Conservation (phyloP, 2,888 invertebrate genomes). For the Pollenia amentaria region DNA sequence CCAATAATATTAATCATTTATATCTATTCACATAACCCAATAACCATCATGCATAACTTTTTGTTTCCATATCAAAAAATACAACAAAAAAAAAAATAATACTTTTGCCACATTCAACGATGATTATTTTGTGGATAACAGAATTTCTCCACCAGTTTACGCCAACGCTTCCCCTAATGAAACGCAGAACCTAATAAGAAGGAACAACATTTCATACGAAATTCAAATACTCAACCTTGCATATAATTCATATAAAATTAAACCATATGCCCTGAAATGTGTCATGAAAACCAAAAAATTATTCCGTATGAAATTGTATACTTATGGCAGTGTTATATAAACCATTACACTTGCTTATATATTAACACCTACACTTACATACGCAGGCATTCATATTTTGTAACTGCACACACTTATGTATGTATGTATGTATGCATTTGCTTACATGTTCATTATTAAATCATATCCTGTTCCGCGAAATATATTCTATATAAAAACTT, state of each 20-base stretch:
- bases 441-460: constrained; percentile 66
- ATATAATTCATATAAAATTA: not conserved
- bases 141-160: constrained; percentile 2
- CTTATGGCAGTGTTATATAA: constrained; percentile 9
- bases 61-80: constrained; percentile 8
- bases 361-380: not conserved
- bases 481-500: constrained; percentile 53
- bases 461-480: constrained; percentile 67
- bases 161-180: not conserved
- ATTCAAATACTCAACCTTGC: not conserved
- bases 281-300: too few species aligned
- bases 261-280: constrained; percentile 8
- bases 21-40: constrained; percentile 32
- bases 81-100: not conserved
- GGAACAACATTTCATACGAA: constrained; percentile 36
- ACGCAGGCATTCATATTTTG: not conserved
- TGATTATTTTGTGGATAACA: constrained; percentile 47
- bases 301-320: constrained; percentile 33
- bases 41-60: constrained; percentile 7
- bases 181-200: constrained; percentile 25
- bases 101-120: not conserved
- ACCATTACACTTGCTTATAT: constrained; percentile 5
- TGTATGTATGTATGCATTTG: constrained; percentile 4
- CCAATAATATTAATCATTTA: constrained; percentile 65
- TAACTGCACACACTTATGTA: not conserved